phyloP scores from a whole-genome alignment of 2,888 invertebrate genomes.

The Acanthosepion lycidas region DNA sequence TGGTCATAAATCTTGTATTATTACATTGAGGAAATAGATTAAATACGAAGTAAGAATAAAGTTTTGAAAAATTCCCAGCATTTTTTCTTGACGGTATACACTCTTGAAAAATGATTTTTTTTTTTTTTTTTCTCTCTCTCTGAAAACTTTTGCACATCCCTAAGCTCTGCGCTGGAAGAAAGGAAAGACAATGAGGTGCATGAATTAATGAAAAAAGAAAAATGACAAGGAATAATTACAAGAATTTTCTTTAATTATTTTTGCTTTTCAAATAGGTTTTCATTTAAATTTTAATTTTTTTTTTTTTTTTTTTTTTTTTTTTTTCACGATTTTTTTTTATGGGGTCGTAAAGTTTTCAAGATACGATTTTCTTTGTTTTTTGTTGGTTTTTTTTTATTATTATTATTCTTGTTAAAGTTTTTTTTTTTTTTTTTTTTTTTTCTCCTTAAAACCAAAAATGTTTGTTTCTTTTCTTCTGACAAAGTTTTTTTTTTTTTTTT shows the following conservation, averaged over 20 bases:
- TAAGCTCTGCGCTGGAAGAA: no score
- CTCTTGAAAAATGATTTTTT: no score
- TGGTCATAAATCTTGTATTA: no score
- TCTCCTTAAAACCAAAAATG: not conserved
- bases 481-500: no score
- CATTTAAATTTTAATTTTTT: not conserved
- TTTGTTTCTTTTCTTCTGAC: no score
- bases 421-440: not conserved
- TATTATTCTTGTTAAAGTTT: not conserved
- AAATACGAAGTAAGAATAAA: no score
- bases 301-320: not conserved
- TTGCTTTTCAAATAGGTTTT: not conserved
- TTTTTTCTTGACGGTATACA: no score
- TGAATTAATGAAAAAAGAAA: not conserved
- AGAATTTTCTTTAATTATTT: not conserved
- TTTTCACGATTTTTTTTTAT: not conserved
- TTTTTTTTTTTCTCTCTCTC: no score
- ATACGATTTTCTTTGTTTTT: not conserved
- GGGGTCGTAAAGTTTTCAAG: not conserved
- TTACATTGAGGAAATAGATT: no score
- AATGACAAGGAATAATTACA: not conserved
- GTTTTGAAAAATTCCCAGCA: no score
- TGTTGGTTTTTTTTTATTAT: not conserved
- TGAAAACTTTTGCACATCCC: no score
- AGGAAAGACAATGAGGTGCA: no score